phyloP scores from a whole-genome alignment of 1,140 invertebrate genomes.

The Manduca sexta region DNA sequence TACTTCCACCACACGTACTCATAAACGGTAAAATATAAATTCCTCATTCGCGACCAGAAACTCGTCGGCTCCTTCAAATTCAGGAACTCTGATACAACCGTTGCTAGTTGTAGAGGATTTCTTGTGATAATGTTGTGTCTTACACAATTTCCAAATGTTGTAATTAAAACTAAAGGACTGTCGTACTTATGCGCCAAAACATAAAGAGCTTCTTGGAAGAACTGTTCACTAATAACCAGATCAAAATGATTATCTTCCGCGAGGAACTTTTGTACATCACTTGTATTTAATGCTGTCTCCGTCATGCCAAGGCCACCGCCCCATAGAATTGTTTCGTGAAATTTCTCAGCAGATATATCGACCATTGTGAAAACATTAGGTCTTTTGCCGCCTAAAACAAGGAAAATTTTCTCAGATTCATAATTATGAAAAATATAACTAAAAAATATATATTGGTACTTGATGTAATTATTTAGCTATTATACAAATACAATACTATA shows the following conservation, averaged over 20 bases:
- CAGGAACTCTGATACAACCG: slow-evolving; percentile 64
- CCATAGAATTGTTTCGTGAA: slow-evolving; percentile 54
- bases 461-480: no score
- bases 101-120: slow-evolving; percentile 70
- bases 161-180: slow-evolving; percentile 70
- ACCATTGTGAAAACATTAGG: slow-evolving; percentile 57
- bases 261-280: slow-evolving; percentile 61
- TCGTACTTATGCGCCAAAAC: slow-evolving; percentile 73
- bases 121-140: slow-evolving; percentile 70
- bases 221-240: slow-evolving; percentile 73
- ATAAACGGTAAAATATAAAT: slow-evolving; percentile 46
- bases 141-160: slow-evolving; percentile 73
- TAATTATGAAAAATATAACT: background rate
- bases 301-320: slow-evolving; percentile 58
- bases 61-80: slow-evolving; percentile 46
- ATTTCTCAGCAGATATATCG: slow-evolving; percentile 39
- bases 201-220: slow-evolving; percentile 74
- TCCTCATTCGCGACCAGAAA: slow-evolving; percentile 54
- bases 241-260: slow-evolving; percentile 66
- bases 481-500: no score
- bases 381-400: slow-evolving; percentile 35
- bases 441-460: no score
- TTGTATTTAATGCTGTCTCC: slow-evolving; percentile 66
- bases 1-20: slow-evolving; percentile 53
- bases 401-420: background rate